Evolutionary conservation across 2,888 invertebrate genomes (phyloP).

Genomic region (Dexiosoma caninum): DNA sequence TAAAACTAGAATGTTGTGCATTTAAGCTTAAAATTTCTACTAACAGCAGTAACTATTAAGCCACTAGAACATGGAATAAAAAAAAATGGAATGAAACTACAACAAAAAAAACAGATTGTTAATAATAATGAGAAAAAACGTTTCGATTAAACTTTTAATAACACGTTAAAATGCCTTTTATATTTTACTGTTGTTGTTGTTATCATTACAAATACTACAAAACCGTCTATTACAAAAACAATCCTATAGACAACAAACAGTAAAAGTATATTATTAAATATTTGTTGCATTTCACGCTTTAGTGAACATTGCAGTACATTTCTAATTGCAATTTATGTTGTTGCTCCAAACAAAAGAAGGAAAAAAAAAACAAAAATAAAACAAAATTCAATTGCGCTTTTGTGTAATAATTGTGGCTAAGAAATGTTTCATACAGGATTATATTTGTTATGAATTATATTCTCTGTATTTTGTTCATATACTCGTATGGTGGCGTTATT

Average conservation of each 20-base stretch:
- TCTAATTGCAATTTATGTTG: constrained; percentile 37
- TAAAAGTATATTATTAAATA: constrained; percentile 45
- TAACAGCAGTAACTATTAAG: constrained; percentile 32
- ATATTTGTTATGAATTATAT: background rate
- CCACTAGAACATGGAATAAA: constrained; percentile 7
- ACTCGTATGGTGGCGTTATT: no score
- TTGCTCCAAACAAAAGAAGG: background rate
- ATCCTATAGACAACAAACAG: constrained; percentile 28
- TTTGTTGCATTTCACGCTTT: constrained; percentile 63
- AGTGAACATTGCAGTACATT: constrained; percentile 58
- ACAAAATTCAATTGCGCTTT: no score
- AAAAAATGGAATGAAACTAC: no score
- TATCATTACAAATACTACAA: constrained; percentile 37
- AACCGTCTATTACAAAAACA: background rate
- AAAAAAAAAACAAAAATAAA: no score
- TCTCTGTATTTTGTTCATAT: no score
- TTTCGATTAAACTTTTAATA: constrained; percentile 66
- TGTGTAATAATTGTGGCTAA: constrained; percentile 40
- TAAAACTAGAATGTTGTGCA: constrained; percentile 60
- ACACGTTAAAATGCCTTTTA: constrained; percentile 61
- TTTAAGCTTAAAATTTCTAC: constrained; percentile 58
- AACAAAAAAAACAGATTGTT: constrained; percentile 18
- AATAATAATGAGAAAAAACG: constrained; percentile 59
- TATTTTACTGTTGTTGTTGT: constrained; percentile 11
- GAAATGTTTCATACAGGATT: background rate